Conservation (phyloP, 2,888 invertebrate species). For the Zelleria hepariella region DNA sequence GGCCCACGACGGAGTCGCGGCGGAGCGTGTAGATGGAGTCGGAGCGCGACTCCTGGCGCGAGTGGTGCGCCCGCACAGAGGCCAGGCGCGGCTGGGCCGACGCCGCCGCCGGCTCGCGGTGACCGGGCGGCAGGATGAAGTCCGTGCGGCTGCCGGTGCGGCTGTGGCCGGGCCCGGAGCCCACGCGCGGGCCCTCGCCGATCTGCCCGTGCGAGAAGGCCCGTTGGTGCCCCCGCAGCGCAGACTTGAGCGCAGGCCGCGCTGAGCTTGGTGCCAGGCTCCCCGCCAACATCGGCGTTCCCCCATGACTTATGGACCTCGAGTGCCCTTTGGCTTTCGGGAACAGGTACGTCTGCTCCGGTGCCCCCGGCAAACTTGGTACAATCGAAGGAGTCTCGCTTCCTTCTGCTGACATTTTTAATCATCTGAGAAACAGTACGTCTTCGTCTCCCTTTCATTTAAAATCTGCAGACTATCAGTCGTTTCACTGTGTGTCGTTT, state of each 20-base stretch:
- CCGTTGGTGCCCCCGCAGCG: constrained; percentile 82
- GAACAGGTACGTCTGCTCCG: constrained; percentile 67
- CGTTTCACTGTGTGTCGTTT: constrained; percentile 12
- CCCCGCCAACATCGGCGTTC: constrained; percentile 65
- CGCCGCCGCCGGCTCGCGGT: constrained; percentile 75
- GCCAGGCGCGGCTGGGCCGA: constrained; percentile 61
- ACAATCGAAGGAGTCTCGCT: constrained; percentile 70
- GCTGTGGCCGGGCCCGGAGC: constrained; percentile 77
- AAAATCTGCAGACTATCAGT: constrained; percentile 36
- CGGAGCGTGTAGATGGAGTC: constrained; percentile 92
- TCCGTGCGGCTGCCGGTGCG: constrained; percentile 89
- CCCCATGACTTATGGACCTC: constrained; percentile 89
- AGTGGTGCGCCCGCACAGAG: constrained; percentile 74
- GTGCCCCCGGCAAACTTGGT: constrained; percentile 64
- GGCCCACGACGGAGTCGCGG: constrained; percentile 78
- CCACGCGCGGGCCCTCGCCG: constrained; percentile 69
- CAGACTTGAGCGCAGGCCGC: constrained; percentile 81
- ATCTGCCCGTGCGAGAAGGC: constrained; percentile 92
- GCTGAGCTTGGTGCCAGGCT: constrained; percentile 47
- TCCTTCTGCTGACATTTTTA: constrained; percentile 78
- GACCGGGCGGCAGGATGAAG: constrained; percentile 89
- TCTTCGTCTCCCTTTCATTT: constrained; percentile 58
- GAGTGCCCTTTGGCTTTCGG: constrained; percentile 77
- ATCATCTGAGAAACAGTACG: constrained; percentile 68
- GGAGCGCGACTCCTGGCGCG: constrained; percentile 89